These are phyloP conservation scores for Dryobates pubescens DNA, from an alignment of 2,797 vertebrate species.

Conservation along the genomic window DNA sequence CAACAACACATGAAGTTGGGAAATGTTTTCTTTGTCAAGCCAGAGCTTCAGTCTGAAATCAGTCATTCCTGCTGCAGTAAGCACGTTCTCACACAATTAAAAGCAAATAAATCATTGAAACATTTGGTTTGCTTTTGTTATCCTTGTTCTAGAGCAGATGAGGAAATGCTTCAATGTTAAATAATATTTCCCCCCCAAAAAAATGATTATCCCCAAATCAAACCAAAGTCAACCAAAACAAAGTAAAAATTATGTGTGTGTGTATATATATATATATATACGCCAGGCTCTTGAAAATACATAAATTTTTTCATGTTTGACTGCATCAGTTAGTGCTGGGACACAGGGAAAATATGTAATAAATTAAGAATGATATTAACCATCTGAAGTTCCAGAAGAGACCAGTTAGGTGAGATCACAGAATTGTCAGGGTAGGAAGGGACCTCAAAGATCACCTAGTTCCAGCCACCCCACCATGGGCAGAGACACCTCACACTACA, in stretches of 20 bases:
- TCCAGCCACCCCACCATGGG: no score
- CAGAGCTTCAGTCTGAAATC: not conserved
- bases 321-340: not conserved
- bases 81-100: not conserved
- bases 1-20: rapidly evolving
- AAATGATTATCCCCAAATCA: not conserved
- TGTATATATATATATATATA: not conserved
- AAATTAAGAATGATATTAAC: not conserved
- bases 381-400: not conserved
- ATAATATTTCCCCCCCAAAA: not conserved
- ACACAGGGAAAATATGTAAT: not conserved
- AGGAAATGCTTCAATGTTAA: not conserved
- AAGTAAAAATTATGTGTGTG: not conserved
- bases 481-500: no score
- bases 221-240: not conserved
- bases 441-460: no score
- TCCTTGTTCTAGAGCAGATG: not conserved
- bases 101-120: not conserved
- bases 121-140: constrained; percentile 10
- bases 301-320: not conserved
- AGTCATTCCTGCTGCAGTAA: not conserved
- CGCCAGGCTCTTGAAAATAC: not conserved
- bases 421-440: no score
- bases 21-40: not conserved
- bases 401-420: not conserved